Percentiles rank a stretch among this genome's conserved stretches.
Evolutionary conservation across 2,888 invertebrate species (phyloP).

Genomic region (Leucophora obtusa): DNA sequence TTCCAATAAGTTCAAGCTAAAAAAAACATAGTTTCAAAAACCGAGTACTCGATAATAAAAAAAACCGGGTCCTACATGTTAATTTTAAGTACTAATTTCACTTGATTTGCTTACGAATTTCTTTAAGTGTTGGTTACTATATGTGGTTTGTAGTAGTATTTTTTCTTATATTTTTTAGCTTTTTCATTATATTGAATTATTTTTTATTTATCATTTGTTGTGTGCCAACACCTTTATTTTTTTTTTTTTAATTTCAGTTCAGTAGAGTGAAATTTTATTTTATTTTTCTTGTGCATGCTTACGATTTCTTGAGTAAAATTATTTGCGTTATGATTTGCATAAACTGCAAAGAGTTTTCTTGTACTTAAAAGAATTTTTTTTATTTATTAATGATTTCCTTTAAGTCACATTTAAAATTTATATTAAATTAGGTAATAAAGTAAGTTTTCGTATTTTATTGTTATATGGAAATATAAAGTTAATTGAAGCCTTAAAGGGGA

Average conservation of each 20-base stretch:
- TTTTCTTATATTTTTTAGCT: not conserved
- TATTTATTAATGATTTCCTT: conserved; percentile 38
- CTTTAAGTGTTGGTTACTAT: not conserved
- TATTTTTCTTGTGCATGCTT: conserved; percentile 26
- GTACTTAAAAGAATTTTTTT: conserved; percentile 39
- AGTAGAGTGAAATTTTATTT: conserved; percentile 34
- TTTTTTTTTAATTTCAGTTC: conserved; percentile 51
- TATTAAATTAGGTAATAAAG: conserved; percentile 57
- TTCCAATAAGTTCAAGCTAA: too few species aligned
- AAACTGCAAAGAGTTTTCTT: conserved; percentile 19
- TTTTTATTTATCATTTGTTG: conserved; percentile 60
- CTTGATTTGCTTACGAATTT: not conserved
- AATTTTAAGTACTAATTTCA: too few species aligned
- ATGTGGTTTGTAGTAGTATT: too few species aligned
- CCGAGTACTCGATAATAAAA: too few species aligned
- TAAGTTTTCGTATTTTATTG: conserved; percentile 44
- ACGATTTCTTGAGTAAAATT: conserved; percentile 20
- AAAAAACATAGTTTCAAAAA: too few species aligned
- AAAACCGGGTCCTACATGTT: too few species aligned
- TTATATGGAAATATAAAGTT: not conserved
- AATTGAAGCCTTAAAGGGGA: not conserved
- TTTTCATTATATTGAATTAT: conserved; percentile 31
- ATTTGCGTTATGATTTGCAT: conserved; percentile 29
- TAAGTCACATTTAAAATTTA: conserved; percentile 50
- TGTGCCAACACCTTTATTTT: conserved; percentile 58